phyloP scores from a whole-genome alignment of 2,888 invertebrate species.

The Corbicula japonica region DNA sequence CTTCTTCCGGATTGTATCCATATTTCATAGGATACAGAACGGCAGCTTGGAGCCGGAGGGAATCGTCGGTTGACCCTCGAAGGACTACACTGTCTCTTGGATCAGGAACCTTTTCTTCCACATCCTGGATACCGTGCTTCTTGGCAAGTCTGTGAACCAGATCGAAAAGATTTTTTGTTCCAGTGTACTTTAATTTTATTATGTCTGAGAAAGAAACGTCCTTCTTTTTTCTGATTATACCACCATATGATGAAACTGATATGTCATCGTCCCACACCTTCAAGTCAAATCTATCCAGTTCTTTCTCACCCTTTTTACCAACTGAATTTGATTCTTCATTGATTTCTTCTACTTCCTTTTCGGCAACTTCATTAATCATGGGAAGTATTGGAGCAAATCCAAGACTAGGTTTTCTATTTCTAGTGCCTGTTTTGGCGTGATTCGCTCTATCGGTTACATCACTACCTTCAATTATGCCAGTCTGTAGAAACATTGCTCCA shows the following conservation, averaged over 20 bases:
- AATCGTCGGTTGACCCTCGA: conserved; percentile 66
- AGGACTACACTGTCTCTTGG: conserved; percentile 68
- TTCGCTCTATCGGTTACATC: neutral
- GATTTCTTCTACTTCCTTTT: conserved; percentile 47
- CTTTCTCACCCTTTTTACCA: conserved; percentile 1
- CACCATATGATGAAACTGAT: conserved; percentile 56
- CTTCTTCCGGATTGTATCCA: conserved; percentile 54
- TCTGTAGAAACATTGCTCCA: conserved; percentile 46
- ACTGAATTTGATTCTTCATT: neutral
- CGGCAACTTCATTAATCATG: conserved; percentile 68
- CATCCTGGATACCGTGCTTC: conserved; percentile 73
- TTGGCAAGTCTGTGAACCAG: conserved; percentile 74
- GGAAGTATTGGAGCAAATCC: conserved; percentile 57
- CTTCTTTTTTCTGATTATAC: conserved; percentile 64
- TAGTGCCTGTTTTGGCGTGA: neutral
- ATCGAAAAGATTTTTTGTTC: conserved; percentile 72
- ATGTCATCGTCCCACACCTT: conserved; percentile 50
- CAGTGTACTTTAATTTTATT: conserved; percentile 74
- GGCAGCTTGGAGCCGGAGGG: conserved; percentile 65
- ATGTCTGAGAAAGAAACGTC: conserved; percentile 75
- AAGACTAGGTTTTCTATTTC: conserved; percentile 19
- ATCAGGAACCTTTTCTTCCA: conserved; percentile 69
- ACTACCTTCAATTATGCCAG: conserved; percentile 20
- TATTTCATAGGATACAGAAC: conserved; percentile 74
- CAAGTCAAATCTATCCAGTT: conserved; percentile 43